Evolutionary conservation across 2,797 vertebrate genomes (phyloP), one percentile per base, ranked within the genome.

Genomic region (Manis javanica): DNA sequence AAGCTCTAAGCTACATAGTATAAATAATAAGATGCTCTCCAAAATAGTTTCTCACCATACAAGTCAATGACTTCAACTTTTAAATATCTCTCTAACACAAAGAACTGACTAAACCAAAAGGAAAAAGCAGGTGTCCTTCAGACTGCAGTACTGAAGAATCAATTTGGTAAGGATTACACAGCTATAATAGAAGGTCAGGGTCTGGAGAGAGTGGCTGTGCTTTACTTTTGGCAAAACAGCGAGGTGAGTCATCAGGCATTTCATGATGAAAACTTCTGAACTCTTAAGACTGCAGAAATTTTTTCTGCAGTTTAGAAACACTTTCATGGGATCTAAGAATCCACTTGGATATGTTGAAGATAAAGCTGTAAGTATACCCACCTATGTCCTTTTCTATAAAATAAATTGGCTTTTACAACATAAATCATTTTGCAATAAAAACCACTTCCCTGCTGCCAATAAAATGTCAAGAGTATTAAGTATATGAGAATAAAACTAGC

Each of bases 61-160:
- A 94, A 91, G 89, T 59, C 31, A 59, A 3, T 96, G 90, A 87
- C 66, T 91, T 96, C 90, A 93, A 68, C 87, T 93, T 93, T 37
- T 71, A 91, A 96, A 77, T 39, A 94, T 95, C 46, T 61, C 63
- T 72, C 39, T 39, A 84, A 83, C 59, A 75, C 85, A 74, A 91
- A 84, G 91, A 75, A 31, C 10, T 57, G 46, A 77, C 14, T 77
- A 46, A 75, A 42, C 37, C 74, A 53, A 63, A n/a, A 24, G 71
- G 69, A 57, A 34, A 77, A 55, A 12, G 81, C 64, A 83, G 71
- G 37, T 91, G 84, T 92, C 79, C 51, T 85, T 81, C 12, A 37
- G 75, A 57, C 34, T 51, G 57, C 16, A 53, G 68, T 4, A 9
- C 39, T 19, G 37, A 34, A 86, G 79, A 74, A 23, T 7, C 14